A percentile compares a stretch with the other conserved stretches of the same genome.
phyloP scores from a whole-genome alignment of 2,888 invertebrate genomes.

The Lochmaea crataegi region DNA sequence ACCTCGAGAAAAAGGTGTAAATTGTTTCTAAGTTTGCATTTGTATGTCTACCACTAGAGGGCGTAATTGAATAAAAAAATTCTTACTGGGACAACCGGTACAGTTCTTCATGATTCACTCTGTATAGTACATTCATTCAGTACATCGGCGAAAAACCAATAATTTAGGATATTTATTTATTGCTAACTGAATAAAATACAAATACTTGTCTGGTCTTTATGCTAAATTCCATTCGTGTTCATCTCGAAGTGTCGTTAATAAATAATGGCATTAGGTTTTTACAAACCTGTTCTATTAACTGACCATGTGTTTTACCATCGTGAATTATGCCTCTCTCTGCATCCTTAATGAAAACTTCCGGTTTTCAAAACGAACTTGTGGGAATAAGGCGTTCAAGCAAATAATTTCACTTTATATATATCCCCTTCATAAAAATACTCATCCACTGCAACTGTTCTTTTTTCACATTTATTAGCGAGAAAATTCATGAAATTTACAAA shows the following conservation, averaged over 20 bases:
- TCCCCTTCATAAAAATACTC: constrained; percentile 4
- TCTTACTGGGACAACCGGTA: too few species aligned
- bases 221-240: too few species aligned
- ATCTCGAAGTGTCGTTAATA: neutral
- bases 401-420: constrained; percentile 3
- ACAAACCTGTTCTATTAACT: constrained; percentile 16
- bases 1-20: too few species aligned
- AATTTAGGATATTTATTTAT: too few species aligned
- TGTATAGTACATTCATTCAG: too few species aligned
- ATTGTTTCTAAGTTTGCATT: too few species aligned
- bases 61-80: too few species aligned
- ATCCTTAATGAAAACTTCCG: constrained; percentile 28
- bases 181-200: too few species aligned
- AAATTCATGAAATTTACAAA: neutral
- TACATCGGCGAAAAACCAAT: too few species aligned
- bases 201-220: too few species aligned
- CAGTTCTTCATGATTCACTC: too few species aligned
- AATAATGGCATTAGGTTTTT: neutral
- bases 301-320: constrained; percentile 25
- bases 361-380: constrained; percentile 21
- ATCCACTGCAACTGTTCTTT: constrained; percentile 13
- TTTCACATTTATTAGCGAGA: neutral
- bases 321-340: constrained; percentile 30
- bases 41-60: too few species aligned
- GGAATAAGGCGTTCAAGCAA: constrained; percentile 28